Base-by-base conservation (phyloP, 2,888 invertebrate genomes). In the Patella ulyssiponensis region DNA sequence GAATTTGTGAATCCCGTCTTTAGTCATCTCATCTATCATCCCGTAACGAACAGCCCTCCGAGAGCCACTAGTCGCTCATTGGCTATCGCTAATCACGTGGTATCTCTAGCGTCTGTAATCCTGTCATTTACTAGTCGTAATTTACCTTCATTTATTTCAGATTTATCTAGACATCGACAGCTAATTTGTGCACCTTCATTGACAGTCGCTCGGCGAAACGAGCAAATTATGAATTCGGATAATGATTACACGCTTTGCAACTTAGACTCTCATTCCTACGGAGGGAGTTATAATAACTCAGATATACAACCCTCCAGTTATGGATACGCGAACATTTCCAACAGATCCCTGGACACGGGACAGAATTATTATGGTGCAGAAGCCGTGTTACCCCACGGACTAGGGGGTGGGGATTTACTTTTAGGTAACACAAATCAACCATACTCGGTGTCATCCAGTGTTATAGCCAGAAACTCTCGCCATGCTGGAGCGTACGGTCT, bases 241-340 rank as follows among this genome's bases (percentile, higher is more conserved):
- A 82, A 84, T 77, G 90, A 90, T 79, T 91, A 91, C 82, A 90
- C 91, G 52, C 81, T 91, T 74, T 91, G 91, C 81, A 91, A 90
- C 83, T 82, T 91, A 80, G 91, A 91, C 85, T 88, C 87, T 27
- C 89, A 90, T 80, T 88, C 89, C 53, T 90, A 90, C 82, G 85
- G 86, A 73, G 86, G 87, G 64, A 84, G 84, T 73, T 89, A 86
- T 81, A 81, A 79, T 27, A 80, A 79, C 64, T 83, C 85, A 69
- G 85, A 86, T 76, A 84, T 85, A 75, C 76, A 83, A 53, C 83
- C 82, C 27, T 84, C 85, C 52, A 79, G 85, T 51, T 87, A 87
- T 77, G 86, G 87, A 79, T 88, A 86, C 78, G 81, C 84, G 15
- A 83, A 81, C 81, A 84, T 87, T 79, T 86, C 85, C 80, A 86